Conservation (phyloP, 2,797 vertebrate species). For the Smutsia gigantea region DNA sequence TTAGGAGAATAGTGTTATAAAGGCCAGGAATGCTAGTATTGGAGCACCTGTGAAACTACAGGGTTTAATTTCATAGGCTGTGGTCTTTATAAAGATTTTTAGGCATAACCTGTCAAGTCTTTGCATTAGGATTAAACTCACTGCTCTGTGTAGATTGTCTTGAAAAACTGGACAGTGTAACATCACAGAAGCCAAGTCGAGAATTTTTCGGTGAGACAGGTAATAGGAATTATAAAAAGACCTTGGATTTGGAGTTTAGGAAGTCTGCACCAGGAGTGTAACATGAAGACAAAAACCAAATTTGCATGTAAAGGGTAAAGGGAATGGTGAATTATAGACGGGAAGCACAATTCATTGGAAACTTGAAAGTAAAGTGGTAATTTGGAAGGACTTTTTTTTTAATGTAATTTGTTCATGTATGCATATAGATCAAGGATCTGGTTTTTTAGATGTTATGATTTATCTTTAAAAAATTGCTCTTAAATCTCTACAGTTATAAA, state of each 20-base stretch:
- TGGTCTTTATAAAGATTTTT: conserved; percentile 36
- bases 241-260: not conserved
- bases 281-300: not conserved
- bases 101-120: conserved; percentile 8
- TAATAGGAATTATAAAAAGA: conserved; percentile 35
- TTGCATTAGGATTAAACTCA: conserved; percentile 4
- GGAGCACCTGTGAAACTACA: not conserved
- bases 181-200: conserved; percentile 2
- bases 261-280: not conserved
- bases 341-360: not conserved
- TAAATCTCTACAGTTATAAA: too few relatives aligned
- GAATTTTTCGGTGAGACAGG: not conserved
- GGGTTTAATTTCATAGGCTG: not conserved
- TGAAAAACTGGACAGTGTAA: not conserved
- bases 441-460: not conserved
- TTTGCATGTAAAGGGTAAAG: not conserved
- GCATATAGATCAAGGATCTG: not conserved
- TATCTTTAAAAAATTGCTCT: not conserved
- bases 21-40: not conserved
- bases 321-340: not conserved
- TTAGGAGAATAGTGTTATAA: not conserved
- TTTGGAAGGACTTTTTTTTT: not conserved
- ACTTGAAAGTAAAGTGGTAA: not conserved
- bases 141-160: not conserved
- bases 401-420: not conserved